Evolutionary conservation across 2,113 vertebrate species (phyloP).

Genomic region (Myxocyprinus asiaticus): DNA sequence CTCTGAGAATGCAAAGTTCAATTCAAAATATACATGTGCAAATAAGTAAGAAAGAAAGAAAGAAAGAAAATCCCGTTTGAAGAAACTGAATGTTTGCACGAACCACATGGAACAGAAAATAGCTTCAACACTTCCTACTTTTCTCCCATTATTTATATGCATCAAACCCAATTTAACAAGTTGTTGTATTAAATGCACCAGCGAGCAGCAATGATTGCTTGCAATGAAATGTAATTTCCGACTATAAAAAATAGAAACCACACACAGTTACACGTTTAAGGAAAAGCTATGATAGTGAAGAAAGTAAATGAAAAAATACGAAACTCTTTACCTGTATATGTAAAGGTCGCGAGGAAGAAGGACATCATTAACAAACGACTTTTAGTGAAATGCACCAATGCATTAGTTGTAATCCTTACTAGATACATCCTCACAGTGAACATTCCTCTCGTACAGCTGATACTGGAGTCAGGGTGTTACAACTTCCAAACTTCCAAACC

Average conservation of each 20-base stretch:
- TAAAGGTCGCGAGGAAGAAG: constrained; percentile 45
- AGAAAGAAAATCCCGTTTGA: neutral
- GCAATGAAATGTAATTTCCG: neutral
- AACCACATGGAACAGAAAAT: neutral
- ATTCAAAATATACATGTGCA: neutral
- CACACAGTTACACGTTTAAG: neutral
- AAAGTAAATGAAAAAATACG: neutral
- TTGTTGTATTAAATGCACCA: neutral
- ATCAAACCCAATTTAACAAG: neutral
- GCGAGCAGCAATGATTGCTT: neutral
- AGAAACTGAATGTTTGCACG: neutral
- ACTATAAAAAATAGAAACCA: neutral
- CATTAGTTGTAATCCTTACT: constrained; percentile 51
- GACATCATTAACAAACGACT: constrained; percentile 57
- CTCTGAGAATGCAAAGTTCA: neutral
- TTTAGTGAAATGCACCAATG: constrained; percentile 43
- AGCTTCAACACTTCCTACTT: neutral
- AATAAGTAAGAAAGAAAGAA: no score
- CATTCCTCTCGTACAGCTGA: constrained; percentile 22
- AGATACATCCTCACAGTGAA: constrained; percentile 50
- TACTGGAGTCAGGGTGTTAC: constrained; percentile 3
- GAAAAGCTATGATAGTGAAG: neutral
- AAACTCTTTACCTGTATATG: constrained; percentile 63
- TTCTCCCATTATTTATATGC: neutral
- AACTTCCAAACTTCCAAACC: constrained; percentile 14